Base-by-base conservation (phyloP, 2,113 vertebrate genomes). In the Chascanopsetta lugubris region DNA sequence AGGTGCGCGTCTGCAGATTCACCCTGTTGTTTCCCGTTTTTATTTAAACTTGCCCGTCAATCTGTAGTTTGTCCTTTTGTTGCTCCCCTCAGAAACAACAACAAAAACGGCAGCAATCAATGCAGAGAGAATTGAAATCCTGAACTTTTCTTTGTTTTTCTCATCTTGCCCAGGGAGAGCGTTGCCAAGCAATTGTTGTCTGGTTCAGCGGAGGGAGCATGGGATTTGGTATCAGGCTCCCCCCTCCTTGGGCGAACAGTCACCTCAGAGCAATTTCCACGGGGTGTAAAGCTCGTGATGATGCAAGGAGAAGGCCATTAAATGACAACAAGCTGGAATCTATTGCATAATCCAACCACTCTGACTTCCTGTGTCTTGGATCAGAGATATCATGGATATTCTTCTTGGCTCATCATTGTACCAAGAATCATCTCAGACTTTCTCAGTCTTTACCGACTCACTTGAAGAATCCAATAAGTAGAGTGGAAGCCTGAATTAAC, bases 121-220 rank as follows among this genome's bases (percentile, higher is more conserved):
- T 73, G 73, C 22, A 29, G 53, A 68, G 56, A 48, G 42, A 66
- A 69, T 60, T 61, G 69, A 77, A 82, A 75, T 63, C 64, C 40
- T 48, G 17, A 22, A 58, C 78, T 71, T 69, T 51, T 58, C 64
- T 68, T 81, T 81, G 70, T 65, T 87, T 80, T 77, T 69, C 50
- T n/a, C 56, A 53, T 42, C 61, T 45, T 50, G 73, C 71, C 68
- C 76, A 61, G 13, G 53, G 75, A 82, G 82, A 79, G 80, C n/a
- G 88, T 88, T 89, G 81, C 87, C 84, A 88, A 79, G 86, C 79
- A 61, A 79, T 88, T 73, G 84, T 89, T 88, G 89, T 87, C 64
- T 80, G 77, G 81, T 77, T 88, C 66, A 72, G 67, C 10, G n/a
- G 15, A 82, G 77, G 89, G 73, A 82, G 58, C 77, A 51, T 57